Percentiles rank a stretch among this genome's conserved stretches.
phyloP scores from a whole-genome alignment of 2,797 vertebrate genomes.

The Pagetopsis macropterus region DNA sequence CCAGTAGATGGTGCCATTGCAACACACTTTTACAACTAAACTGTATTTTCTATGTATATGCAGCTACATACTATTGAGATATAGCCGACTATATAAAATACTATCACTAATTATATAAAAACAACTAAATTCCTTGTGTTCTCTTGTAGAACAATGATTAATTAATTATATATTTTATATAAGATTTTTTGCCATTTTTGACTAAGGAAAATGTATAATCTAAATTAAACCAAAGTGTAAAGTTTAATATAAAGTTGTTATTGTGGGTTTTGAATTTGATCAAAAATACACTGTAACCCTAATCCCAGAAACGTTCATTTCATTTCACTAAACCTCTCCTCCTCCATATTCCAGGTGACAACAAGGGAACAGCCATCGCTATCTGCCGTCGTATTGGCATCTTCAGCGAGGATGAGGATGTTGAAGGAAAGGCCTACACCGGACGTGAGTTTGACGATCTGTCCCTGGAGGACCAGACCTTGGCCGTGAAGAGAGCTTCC shows the following conservation, averaged over 20 bases:
- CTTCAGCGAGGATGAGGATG: slow-evolving; percentile 90
- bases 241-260: neutral
- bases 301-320: neutral
- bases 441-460: slow-evolving; percentile 96
- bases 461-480: slow-evolving; percentile 82
- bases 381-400: slow-evolving; percentile 97
- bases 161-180: no score
- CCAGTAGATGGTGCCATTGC: no score
- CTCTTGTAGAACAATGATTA: no score
- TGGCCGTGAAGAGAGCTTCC: slow-evolving; percentile 87
- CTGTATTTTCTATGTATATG: no score
- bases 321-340: neutral
- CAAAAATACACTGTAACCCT: neutral
- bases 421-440: slow-evolving; percentile 86
- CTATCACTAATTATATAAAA: no score
- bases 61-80: no score
- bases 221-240: neutral
- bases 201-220: no score
- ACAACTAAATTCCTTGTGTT: neutral
- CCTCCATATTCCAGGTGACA: slow-evolving; percentile 83
- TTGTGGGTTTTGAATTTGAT: neutral
- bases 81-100: no score
- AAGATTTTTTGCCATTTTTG: no score
- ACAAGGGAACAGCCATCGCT: slow-evolving; percentile 96
- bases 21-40: no score